phyloP scores from a whole-genome alignment of 2,888 invertebrate species.

The Amphipyra tragopoginis region DNA sequence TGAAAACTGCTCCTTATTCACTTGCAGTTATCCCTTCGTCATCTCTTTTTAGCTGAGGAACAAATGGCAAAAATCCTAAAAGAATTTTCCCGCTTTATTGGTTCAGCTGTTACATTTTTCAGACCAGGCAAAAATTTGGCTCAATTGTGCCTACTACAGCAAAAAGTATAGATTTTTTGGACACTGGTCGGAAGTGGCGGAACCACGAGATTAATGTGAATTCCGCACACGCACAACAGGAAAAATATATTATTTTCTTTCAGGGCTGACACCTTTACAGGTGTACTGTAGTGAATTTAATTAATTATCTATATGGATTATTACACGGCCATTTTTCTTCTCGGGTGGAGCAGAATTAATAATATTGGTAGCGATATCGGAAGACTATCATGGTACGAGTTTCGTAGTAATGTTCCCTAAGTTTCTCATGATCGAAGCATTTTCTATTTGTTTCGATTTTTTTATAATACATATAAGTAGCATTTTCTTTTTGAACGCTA shows the following conservation, averaged over 20 bases:
- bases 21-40: no score
- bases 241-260: slow-evolving; percentile 68
- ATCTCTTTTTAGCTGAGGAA: no score
- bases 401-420: no score
- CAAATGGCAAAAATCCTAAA: slow-evolving; percentile 8
- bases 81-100: slow-evolving; percentile 23
- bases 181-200: slow-evolving; percentile 64
- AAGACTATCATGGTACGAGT: no score
- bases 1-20: no score
- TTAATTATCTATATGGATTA: slow-evolving; percentile 14
- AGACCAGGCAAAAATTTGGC: slow-evolving; percentile 40
- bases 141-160: slow-evolving; percentile 49
- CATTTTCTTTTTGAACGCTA: no score
- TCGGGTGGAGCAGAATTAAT: no score
- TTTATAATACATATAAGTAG: no score
- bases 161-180: slow-evolving; percentile 71
- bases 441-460: no score
- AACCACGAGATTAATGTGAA: slow-evolving; percentile 72
- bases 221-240: slow-evolving; percentile 66
- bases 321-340: no score
- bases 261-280: slow-evolving; percentile 55
- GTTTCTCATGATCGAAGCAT: no score
- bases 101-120: slow-evolving; percentile 28
- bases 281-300: slow-evolving; percentile 17
- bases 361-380: no score